Conservation (phyloP, 2,888 invertebrate genomes). For the Caenorhabditis parvicauda region DNA sequence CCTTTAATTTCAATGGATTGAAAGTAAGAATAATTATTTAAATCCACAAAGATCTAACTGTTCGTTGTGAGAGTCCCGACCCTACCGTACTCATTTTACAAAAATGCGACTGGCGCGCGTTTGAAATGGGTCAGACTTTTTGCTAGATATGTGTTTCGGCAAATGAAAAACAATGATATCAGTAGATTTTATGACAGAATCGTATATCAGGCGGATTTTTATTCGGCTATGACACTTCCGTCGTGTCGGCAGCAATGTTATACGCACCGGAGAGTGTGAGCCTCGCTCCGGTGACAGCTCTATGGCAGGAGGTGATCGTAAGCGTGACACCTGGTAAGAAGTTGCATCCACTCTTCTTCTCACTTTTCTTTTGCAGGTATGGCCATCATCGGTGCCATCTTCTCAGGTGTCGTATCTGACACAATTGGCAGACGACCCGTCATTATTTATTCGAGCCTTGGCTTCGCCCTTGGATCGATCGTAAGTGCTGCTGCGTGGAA, state of each 20-base stretch:
- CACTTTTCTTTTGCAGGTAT: conserved; percentile 34
- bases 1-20: no score
- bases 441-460: conserved; percentile 65
- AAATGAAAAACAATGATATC: no score
- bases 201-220: conserved; percentile 51
- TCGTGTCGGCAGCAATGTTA: conserved; percentile 65
- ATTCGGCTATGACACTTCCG: conserved; percentile 71
- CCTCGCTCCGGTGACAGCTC: conserved; percentile 40
- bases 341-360: no score
- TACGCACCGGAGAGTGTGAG: conserved; percentile 44
- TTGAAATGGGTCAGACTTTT: no score
- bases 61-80: no score
- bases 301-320: conserved; percentile 58
- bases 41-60: no score
- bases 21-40: no score
- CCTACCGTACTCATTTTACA: no score
- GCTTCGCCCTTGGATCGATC: conserved; percentile 66
- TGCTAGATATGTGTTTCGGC: no score
- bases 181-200: no score
- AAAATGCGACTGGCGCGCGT: no score
- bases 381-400: conserved; percentile 43
- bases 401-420: conserved; percentile 66
- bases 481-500: conserved; percentile 54
- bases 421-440: conserved; percentile 66
- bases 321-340: conserved; percentile 52